phyloP scores from a whole-genome alignment of 1,140 invertebrate species.

The Atta colombica region DNA sequence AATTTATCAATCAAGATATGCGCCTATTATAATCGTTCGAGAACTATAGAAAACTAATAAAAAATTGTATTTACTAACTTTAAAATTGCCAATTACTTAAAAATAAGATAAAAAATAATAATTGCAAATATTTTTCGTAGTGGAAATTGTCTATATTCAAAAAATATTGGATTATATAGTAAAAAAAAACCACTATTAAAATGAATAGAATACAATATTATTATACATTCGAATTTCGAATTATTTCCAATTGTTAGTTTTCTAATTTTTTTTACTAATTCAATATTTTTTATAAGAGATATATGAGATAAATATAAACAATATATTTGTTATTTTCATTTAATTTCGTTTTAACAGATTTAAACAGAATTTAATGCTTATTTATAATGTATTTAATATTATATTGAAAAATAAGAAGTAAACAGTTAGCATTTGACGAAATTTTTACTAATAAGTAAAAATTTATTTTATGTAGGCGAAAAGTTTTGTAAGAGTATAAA shows the following conservation, averaged over 20 bases:
- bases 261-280: too few relatives aligned
- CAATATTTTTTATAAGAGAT: too few relatives aligned
- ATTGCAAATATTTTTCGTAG: background rate
- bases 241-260: too few relatives aligned
- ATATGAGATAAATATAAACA: background rate
- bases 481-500: background rate
- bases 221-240: too few relatives aligned
- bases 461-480: background rate
- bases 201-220: too few relatives aligned
- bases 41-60: background rate
- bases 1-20: too few relatives aligned
- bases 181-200: too few relatives aligned
- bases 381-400: background rate
- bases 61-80: constrained; percentile 7
- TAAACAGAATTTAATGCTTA: background rate
- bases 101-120: background rate
- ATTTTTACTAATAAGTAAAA: background rate
- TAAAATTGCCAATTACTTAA: background rate
- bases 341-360: background rate
- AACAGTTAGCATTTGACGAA: background rate
- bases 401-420: background rate
- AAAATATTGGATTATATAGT: too few relatives aligned
- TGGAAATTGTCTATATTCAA: too few relatives aligned
- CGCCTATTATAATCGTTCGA: too few relatives aligned
- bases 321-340: background rate